These are phyloP conservation scores for Toxostoma redivivum DNA, from an alignment of 2,113 vertebrate genomes.

Conservation along the genomic window DNA sequence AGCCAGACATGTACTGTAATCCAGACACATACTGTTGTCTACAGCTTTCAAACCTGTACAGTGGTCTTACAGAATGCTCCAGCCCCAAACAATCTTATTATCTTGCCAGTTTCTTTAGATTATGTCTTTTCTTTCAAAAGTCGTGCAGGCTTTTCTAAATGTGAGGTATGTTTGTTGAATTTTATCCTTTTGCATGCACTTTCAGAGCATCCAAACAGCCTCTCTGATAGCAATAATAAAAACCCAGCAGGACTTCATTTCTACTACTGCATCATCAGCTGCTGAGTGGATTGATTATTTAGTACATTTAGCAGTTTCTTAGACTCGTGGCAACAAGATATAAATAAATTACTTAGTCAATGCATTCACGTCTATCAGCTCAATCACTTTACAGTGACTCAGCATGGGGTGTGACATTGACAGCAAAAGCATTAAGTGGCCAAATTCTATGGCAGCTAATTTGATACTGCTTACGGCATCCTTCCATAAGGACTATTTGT, in stretches of 20 bases:
- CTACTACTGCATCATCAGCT: background rate
- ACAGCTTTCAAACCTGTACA: background rate
- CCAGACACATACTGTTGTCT: background rate
- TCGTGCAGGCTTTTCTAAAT: background rate
- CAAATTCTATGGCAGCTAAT: constrained; percentile 36
- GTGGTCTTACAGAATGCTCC: background rate
- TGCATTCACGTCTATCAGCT: background rate
- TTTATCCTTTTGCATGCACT: background rate
- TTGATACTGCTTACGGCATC: constrained; percentile 25
- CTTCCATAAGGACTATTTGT: background rate
- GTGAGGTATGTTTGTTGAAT: background rate
- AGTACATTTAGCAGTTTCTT: background rate
- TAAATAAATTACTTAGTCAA: background rate
- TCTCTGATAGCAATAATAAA: background rate
- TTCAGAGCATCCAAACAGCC: background rate
- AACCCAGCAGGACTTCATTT: background rate
- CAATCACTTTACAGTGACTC: constrained; percentile 11
- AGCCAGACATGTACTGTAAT: background rate
- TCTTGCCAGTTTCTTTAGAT: background rate
- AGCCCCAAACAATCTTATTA: background rate
- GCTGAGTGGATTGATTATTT: background rate
- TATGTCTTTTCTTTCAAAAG: background rate
- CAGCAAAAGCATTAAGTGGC: background rate
- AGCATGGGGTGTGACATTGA: background rate
- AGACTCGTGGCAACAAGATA: background rate